Conservation (phyloP, 1,140 invertebrate genomes). For the Lucilia cuprina region DNA sequence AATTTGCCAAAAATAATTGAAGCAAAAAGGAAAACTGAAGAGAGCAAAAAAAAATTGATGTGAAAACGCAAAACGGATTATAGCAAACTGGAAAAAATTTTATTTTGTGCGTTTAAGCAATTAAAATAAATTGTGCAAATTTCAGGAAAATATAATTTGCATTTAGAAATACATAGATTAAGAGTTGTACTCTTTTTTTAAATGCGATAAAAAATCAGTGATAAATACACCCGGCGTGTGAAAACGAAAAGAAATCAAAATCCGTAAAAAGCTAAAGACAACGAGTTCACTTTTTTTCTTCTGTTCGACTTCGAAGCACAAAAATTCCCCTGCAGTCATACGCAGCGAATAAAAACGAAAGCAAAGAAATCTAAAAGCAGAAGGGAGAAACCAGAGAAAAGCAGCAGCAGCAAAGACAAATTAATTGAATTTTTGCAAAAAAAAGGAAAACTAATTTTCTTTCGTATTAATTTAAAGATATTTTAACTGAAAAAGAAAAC, state of each 20-base stretch:
- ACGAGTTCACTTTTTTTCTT: constrained; percentile 1
- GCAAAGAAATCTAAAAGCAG: constrained; percentile 6
- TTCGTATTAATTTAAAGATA: not conserved
- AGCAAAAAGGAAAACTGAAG: constrained; percentile 3
- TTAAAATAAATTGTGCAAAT: constrained; percentile 2
- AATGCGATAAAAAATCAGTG: not conserved
- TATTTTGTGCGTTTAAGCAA: not conserved
- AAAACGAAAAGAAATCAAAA: constrained; percentile 17
- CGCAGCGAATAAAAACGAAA: constrained; percentile 24
- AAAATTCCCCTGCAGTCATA: constrained; percentile 32
- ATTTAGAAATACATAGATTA: not conserved
- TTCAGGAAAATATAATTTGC: not conserved
- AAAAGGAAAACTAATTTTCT: not conserved
- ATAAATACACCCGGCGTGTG: not conserved
- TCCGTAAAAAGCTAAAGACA: constrained; percentile 7
- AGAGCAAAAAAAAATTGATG: not conserved
- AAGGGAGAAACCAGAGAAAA: constrained; percentile 3
- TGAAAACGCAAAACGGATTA: constrained; percentile 7
- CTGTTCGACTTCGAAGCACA: not conserved
- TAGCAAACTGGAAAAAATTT: not conserved
- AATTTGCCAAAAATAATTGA: constrained; percentile 3
- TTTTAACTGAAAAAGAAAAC: constrained; percentile 5
- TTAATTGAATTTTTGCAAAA: constrained; percentile 29
- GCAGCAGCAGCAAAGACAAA: not conserved
- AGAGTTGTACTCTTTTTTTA: constrained; percentile 3